phyloP scores from a whole-genome alignment of 2,113 vertebrate species.

The Aspiorhynchus laticeps region DNA sequence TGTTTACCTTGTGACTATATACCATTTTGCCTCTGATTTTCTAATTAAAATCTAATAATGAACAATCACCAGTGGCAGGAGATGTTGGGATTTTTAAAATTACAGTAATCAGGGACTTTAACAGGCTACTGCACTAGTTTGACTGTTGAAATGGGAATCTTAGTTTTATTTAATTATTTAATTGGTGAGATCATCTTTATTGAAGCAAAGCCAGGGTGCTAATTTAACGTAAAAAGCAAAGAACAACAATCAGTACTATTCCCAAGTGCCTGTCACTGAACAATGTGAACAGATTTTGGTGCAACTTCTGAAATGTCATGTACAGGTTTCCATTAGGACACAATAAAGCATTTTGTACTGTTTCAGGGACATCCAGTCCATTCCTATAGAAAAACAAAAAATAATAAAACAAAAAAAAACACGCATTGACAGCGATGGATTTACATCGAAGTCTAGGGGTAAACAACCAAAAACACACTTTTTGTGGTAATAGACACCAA shows the following conservation, averaged over 20 bases:
- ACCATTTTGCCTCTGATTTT: not conserved
- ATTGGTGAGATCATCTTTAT: not conserved
- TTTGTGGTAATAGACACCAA: not conserved
- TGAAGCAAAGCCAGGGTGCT: not conserved
- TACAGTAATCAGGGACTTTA: not conserved
- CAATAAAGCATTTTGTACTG: not conserved
- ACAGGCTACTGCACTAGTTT: not conserved
- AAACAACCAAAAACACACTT: not conserved
- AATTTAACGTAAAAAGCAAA: not conserved
- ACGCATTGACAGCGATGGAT: not conserved
- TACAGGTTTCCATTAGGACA: not conserved
- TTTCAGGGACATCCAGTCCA: not conserved
- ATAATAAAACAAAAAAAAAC: not conserved
- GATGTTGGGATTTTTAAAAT: not conserved
- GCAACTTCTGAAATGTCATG: not conserved
- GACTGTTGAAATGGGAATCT: not conserved
- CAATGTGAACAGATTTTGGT: not conserved
- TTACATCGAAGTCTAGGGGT: not conserved
- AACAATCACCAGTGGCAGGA: not conserved
- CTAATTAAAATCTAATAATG: not conserved
- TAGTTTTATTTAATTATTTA: too few relatives aligned
- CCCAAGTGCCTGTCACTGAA: conserved; percentile 32
- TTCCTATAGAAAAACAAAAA: too few relatives aligned
- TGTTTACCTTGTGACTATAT: not conserved
- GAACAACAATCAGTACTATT: conserved; percentile 11